Evolutionary conservation across 1,140 invertebrate species (phyloP).

Genomic region (Temnothorax longispinosus): DNA sequence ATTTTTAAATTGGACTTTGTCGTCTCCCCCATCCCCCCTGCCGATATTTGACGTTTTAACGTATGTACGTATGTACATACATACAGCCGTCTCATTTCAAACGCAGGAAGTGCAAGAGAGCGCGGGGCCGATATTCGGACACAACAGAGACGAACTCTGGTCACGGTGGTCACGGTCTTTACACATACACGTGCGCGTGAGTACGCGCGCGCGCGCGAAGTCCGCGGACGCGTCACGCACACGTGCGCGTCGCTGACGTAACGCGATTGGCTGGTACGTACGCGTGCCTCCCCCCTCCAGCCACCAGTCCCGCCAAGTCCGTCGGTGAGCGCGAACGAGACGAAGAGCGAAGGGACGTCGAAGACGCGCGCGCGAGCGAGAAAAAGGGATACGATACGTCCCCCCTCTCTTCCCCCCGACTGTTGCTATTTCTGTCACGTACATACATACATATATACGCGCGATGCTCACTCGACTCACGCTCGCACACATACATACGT

Average conservation of each 20-base stretch:
- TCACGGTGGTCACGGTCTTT: neutral
- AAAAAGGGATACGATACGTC: neutral
- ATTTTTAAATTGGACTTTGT: too few relatives aligned
- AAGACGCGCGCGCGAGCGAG: neutral
- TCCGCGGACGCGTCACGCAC: neutral
- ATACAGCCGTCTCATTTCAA: too few relatives aligned
- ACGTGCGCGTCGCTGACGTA: neutral
- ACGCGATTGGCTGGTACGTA: neutral
- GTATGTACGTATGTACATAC: too few relatives aligned
- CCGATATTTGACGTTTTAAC: too few relatives aligned
- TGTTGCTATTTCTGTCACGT: conserved; percentile 75
- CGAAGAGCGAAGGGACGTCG: too few relatives aligned
- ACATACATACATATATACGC: conserved; percentile 34
- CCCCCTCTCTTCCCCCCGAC: neutral
- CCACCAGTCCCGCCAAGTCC: neutral
- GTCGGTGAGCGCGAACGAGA: neutral
- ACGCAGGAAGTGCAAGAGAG: too few relatives aligned
- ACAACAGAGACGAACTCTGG: neutral
- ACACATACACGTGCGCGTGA: too few relatives aligned
- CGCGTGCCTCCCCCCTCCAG: neutral
- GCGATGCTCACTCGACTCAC: too few relatives aligned
- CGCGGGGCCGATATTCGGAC: too few relatives aligned
- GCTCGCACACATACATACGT: neutral
- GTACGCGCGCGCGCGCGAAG: neutral
- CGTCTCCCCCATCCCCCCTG: too few relatives aligned